Evolutionary conservation across 2,888 invertebrate genomes (phyloP), one percentile per base, ranked within the genome.

Genomic region (Melitaea athalia): DNA sequence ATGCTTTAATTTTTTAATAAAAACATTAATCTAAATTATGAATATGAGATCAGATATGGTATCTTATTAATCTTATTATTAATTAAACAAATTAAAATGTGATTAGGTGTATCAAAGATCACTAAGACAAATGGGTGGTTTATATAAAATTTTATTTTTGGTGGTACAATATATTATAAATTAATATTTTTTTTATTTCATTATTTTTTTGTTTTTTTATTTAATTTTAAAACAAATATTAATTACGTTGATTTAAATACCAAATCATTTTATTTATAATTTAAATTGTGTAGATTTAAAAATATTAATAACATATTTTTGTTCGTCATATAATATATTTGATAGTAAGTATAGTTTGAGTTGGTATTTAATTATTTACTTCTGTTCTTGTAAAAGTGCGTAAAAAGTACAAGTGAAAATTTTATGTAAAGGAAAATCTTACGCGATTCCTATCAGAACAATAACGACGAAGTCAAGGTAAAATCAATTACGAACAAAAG

Each of bases 391-490:
- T n/a, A n/a, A n/a, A n/a, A 24, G 17, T 5, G 24, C 8, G 11
- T 17, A 52, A 31, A 52, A 31, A 8, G 17, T 52, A 15, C 5
- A 57, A 11, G n/a, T 33, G 15, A 7, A 14, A 55, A 10, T 50
- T 24, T 42, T 8, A 24, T 42, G 11, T 24, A 31, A 12, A 60
- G 31, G 45, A 43, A 31, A 38, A 45, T 66, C 47, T 55, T 38
- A 47, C 47, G 38, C n/a, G 55, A 55, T 61, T 66, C 38, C 55
- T 55, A 61, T 61, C 33, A 33, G 38, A 47, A 17, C n/a, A 38
- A 5, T 42, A 65, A 15, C 31, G 38, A 55, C 7, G 55, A 1
- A 11, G n/a, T 55, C 55, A 55, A 55, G 55, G 55, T 55, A 55
- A 55, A 55, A 55, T 55, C 14, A 55, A 33, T 33, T 38, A 55